These are phyloP conservation scores for Lepidurus couesii DNA, from an alignment of 1,140 invertebrate genomes.

Conservation along the genomic window DNA sequence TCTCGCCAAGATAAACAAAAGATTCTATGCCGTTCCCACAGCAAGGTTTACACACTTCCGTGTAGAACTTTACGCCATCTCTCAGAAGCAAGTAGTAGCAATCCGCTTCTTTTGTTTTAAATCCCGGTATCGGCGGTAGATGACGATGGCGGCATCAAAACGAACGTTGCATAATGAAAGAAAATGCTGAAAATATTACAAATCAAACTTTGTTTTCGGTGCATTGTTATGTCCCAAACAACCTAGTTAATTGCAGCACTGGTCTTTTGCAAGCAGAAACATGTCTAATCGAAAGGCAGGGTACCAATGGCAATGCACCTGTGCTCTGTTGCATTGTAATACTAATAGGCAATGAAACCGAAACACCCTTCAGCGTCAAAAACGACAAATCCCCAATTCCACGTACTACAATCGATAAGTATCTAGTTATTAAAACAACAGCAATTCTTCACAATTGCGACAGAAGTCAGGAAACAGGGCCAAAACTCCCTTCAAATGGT, in stretches of 20 bases:
- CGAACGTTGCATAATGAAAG: background rate
- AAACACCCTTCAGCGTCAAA: background rate
- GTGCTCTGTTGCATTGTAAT: background rate
- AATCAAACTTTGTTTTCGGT: background rate
- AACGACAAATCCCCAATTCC: background rate
- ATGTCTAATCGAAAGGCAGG: background rate
- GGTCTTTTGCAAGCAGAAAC: background rate
- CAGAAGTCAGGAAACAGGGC: background rate
- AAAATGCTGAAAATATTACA: background rate
- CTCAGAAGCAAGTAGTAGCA: background rate
- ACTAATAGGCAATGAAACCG: background rate
- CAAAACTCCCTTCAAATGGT: background rate
- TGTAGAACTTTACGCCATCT: background rate
- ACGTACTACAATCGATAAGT: background rate
- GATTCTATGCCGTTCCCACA: background rate
- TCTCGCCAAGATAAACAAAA: conserved; percentile 15
- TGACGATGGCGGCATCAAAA: background rate
- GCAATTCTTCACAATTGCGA: background rate
- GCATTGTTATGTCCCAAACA: background rate
- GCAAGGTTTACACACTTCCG: conserved; percentile 10
- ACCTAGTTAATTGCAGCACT: background rate
- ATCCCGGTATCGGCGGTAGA: background rate
- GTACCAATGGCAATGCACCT: background rate
- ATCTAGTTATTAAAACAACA: background rate
- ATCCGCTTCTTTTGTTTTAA: background rate